Conservation (phyloP, 92 coral and sea anemone species). For the Meandrina meandrites region DNA sequence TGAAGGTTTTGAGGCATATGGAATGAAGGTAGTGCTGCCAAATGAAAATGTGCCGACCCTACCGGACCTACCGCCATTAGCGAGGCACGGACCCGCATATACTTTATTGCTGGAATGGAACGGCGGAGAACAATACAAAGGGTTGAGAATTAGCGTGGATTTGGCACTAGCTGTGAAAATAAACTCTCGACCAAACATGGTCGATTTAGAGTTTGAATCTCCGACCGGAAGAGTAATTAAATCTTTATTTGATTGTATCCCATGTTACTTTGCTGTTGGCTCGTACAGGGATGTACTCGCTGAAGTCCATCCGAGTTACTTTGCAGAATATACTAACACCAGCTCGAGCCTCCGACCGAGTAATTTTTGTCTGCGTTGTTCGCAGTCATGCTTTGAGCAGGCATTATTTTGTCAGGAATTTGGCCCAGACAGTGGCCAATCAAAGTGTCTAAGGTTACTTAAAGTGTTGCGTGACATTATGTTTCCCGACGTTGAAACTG, state of each 20-base stretch:
- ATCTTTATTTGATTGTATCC: background rate
- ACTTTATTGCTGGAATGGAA: conserved; percentile 23
- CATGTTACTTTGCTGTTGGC: conserved; percentile 5
- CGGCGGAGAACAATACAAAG: conserved; percentile 17
- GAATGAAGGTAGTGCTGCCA: conserved; percentile 21
- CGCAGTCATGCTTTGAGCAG: conserved; percentile 21
- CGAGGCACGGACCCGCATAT: conserved; percentile 36
- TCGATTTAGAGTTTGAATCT: conserved; percentile 2
- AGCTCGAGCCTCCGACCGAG: background rate
- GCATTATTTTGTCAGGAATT: background rate
- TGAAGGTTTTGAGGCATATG: conserved; percentile 27
- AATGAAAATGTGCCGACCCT: background rate
- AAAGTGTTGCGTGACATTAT: conserved; percentile 17
- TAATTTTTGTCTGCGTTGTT: conserved; percentile 10
- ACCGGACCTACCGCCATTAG: background rate
- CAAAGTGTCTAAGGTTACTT: conserved; percentile 8
- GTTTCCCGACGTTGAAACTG: background rate
- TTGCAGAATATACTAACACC: background rate
- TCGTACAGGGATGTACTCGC: background rate
- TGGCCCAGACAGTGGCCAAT: conserved; percentile 17
- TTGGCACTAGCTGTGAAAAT: conserved; percentile 43
- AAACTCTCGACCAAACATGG: conserved; percentile 4
- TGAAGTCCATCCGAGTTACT: background rate
- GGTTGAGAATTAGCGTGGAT: conserved; percentile 28
- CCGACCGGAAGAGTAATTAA: background rate